Base-by-base conservation (phyloP, 2,113 vertebrate species). In the Centropus bengalensis region DNA sequence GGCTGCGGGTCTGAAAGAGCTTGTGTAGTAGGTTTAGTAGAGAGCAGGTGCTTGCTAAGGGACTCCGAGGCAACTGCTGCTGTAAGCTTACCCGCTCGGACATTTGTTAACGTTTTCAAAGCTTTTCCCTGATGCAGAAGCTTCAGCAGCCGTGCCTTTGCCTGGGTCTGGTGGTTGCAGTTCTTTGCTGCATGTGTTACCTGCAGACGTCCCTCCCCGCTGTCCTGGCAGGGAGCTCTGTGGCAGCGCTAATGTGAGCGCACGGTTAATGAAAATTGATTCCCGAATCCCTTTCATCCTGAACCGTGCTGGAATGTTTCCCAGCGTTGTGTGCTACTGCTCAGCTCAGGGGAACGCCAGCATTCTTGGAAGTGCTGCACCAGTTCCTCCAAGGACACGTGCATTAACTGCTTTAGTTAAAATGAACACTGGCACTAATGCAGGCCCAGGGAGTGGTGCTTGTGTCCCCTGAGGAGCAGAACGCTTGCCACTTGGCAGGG, bases 281-380 rank as follows among this genome's bases (percentile, higher is more conserved):
- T 47, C 82, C 74, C 77, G 38, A 90, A 51, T 74, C 76, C 63
- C 88, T 93, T 93, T 93, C 63, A 82, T 96, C 91, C 93, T 83
- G 68, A 91, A 70, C 70, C 82, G 24, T 82, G 67, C 88, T 96
- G 88, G 90, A 91, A 89, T 58, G 45, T 76, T 94, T 95, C 90
- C 79, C 8, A 3, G 45, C 5, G 1, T 60, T 88, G 64, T 88
- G 64, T 86, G 16, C 42, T 85, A 15, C 24, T 94, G 67, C 33
- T 74, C n/a, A 79, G 64, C 56, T 94, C 44, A 55, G 60, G 88
- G 82, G 93, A 93, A 81, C 59, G 60, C 71, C 23, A 5, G 18
- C 83, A 91, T 92, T 96, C 88, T 88, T 94, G 86, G 88, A 91
- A 93, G 58, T 51, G 71, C 68, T 73, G 38, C 51, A 63, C 60